Evolutionary conservation across 2,797 vertebrate genomes (phyloP), one percentile per base, ranked within the genome.

Genomic region (Mus caroli): DNA sequence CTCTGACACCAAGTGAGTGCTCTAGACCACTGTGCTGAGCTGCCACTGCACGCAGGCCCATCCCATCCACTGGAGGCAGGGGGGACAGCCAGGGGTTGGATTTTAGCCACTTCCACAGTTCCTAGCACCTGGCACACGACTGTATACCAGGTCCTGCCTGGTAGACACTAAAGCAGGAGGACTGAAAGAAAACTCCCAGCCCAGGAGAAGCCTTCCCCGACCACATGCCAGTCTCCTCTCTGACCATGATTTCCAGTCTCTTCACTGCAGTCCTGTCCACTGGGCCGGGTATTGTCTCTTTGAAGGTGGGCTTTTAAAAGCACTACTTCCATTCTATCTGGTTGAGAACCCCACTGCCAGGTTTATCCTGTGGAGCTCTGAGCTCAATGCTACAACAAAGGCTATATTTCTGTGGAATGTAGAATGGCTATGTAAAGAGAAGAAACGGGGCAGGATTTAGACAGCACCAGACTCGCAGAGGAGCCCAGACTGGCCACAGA

Each of bases 171-270:
- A 93, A 89, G 52, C n/a, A 4, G 67, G 34, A 13, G 22, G 50
- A 82, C 56, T 91, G 77, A 84, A 90, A 54, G 54, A 82, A 94
- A 94, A 95, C 31, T 64, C 73, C 46, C 24, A 89, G 88, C 46
- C 6, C 37, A 77, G 73, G 19, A 79, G 77, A 90, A 69, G 22
- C 34, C 50, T 52, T 82, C 15, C 28, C 56, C 13, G 52, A 19
- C 20, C 26, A n/a, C 31, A 31, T 58, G 34, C 79, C 69, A 19
- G 46, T 82, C 43, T 90, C 56, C 46, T 83, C 82, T 91, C 77
- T 85, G 43, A 17, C 50, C 73, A 15, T 40, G 43, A 79, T 71
- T 76, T 77, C 82, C 7, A 2, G 22, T 62, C 67, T 37, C 5
- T 50, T 28, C 37, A 54, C 69, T 62, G 77, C 7, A 67, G 80